phyloP scores from a whole-genome alignment of 2,888 invertebrate species.

The Dyspetes luteomarginatus region DNA sequence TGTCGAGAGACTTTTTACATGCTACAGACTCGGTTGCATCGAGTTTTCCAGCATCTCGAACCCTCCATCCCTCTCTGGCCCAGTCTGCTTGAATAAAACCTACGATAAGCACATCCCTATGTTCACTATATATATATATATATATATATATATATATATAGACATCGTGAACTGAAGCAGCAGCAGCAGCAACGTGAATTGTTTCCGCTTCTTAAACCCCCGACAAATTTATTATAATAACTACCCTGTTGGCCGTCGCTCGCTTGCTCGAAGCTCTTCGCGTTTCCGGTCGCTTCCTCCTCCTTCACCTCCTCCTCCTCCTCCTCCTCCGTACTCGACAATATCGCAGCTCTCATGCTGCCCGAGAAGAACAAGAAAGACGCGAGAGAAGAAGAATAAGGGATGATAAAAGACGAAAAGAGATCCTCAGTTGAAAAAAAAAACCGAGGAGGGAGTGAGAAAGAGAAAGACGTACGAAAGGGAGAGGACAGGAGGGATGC shows the following conservation, averaged over 20 bases:
- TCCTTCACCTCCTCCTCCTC: slow-evolving; percentile 45
- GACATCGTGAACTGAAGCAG: slow-evolving; percentile 14
- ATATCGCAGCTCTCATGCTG: slow-evolving; percentile 62
- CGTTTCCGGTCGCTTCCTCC: slow-evolving; percentile 67
- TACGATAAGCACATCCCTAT: slow-evolving; percentile 83
- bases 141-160: slow-evolving; percentile 11
- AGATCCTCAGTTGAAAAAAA: slow-evolving; percentile 39
- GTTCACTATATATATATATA: slow-evolving; percentile 74
- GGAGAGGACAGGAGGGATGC: slow-evolving; percentile 56
- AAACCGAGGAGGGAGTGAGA: slow-evolving; percentile 4
- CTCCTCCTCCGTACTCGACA: slow-evolving; percentile 45
- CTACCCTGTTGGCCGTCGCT: slow-evolving; percentile 80
- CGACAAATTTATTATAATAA: slow-evolving; percentile 83
- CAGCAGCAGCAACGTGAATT: slow-evolving; percentile 75
- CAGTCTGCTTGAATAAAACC: slow-evolving; percentile 82
- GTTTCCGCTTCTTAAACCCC: slow-evolving; percentile 83
- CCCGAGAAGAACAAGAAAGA: slow-evolving; percentile 62
- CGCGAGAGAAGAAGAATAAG: slow-evolving; percentile 47
- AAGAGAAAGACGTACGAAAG: slow-evolving; percentile 49
- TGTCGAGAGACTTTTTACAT: slow-evolving; percentile 69
- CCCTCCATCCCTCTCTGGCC: slow-evolving; percentile 68
- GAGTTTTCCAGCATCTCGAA: slow-evolving; percentile 47
- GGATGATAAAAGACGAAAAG: slow-evolving; percentile 59
- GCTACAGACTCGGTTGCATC: slow-evolving; percentile 66
- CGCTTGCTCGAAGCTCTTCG: slow-evolving; percentile 69